A percentile compares a stretch with the other conserved stretches of the same genome.
These are phyloP conservation scores for Acropora tenuis DNA, from an alignment of 64 coral and sea anemone species.

Conservation along the genomic window DNA sequence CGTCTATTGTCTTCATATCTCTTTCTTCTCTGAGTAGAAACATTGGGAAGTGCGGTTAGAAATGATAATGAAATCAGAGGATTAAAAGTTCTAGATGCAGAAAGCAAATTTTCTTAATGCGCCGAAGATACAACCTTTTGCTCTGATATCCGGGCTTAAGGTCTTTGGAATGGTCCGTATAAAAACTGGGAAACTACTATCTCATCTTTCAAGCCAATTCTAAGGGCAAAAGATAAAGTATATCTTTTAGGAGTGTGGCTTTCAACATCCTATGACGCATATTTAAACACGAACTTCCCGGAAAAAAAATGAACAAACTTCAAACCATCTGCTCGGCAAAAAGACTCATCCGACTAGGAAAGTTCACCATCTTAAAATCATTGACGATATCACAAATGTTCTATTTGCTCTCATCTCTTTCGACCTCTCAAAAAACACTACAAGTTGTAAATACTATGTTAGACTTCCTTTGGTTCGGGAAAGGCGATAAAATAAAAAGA, in stretches of 20 bases:
- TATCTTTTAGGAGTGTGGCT: constrained; percentile 31
- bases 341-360: constrained; percentile 26
- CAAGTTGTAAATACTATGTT: background rate
- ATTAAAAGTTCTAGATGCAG: constrained; percentile 1
- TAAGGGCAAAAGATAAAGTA: constrained; percentile 37
- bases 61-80: constrained; percentile 5
- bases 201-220: background rate
- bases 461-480: no score
- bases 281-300: constrained; percentile 12
- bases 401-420: no score
- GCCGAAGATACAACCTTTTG: constrained; percentile 42
- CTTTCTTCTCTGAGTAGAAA: constrained; percentile 38
- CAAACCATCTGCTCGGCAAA: constrained; percentile 23
- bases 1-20: constrained; percentile 8
- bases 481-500: constrained; percentile 1
- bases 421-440: background rate
- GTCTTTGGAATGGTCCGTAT: background rate
- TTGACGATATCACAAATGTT: no score
- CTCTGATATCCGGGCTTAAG: constrained; percentile 17
- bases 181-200: background rate
- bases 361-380: constrained; percentile 30
- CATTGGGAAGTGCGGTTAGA: background rate
- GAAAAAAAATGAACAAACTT: constrained; percentile 33
- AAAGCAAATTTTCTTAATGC: constrained; percentile 14
- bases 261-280: constrained; percentile 16